Base-by-base conservation (phyloP, 2,888 invertebrate genomes). In the Drosophila koepferae region DNA sequence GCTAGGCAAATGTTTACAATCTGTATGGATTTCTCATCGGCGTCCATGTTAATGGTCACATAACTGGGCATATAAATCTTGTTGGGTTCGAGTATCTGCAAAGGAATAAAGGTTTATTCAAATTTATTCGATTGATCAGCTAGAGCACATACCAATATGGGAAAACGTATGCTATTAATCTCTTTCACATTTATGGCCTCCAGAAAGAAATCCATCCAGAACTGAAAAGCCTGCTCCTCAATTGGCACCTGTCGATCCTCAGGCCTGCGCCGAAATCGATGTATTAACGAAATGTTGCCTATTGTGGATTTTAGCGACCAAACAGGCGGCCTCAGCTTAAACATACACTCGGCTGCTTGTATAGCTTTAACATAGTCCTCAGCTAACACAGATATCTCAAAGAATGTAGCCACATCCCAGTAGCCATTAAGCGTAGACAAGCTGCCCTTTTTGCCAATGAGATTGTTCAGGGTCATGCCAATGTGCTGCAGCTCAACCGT, bases 341-440 rank as follows among this genome's bases (percentile, higher is more conserved):
- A 98, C 98, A 98, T 98, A 91, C 97, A 97, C 92, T 97, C 97
- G 0, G 99, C 98, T 16, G 99, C 99, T 94, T 98, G 98, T 82
- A 98, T 97, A 0, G 99, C 99, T 93, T 99, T 99, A 16, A 96
- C 95, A 92, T 99, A 99, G 93, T 99, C 99, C 93, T 99, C 98
- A 2, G 99, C 99, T 38, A 99, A 94, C 0, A 99, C 99, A 54
- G 98, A 98, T 81, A 99, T 99, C 94, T 99, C 99, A 93, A 99
- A 99, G 94, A 98, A 99, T 2, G 98, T 99, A 0, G 99, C 99
- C 16, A 99, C 99, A 93, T 99, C 99, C 99, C 99, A 99, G 92
- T 99, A 99, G 92, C 99, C 99, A 83, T 96, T 97, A 23, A 99
- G 94, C 0, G 98, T 97, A 0, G 96, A 96, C 36, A 99, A 94